Percentiles rank a stretch among this genome's conserved stretches.
Conservation (phyloP, 2,797 vertebrate genomes). For the Gambusia yucatana region DNA sequence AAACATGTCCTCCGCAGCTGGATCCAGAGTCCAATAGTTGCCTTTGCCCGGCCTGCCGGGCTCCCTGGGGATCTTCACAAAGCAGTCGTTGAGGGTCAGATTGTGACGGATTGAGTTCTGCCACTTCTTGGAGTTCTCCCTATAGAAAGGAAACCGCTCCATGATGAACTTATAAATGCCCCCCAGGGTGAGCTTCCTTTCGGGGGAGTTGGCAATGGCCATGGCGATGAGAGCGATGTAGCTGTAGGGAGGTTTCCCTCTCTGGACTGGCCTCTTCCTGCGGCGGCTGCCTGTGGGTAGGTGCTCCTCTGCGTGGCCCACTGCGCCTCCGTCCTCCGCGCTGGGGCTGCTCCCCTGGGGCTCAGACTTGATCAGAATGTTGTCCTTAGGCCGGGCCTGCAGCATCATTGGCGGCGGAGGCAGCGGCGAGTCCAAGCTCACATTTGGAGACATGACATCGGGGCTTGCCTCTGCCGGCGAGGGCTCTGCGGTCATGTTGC, state of each 20-base stretch:
- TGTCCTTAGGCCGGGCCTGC: conserved; percentile 78
- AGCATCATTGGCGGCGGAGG: conserved; percentile 72
- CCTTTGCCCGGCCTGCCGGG: conserved; percentile 92
- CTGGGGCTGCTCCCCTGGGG: conserved; percentile 78
- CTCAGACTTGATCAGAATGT: conserved; percentile 83
- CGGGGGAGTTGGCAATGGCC: conserved; percentile 95
- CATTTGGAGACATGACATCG: conserved; percentile 80
- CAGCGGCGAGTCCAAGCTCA: conserved; percentile 80
- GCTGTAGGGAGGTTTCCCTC: conserved; percentile 96
- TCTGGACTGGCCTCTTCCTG: conserved; percentile 91
- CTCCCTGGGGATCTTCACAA: conserved; percentile 92
- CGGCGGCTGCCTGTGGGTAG: conserved; percentile 83
- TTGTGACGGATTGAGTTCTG: conserved; percentile 92
- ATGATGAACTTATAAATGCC: conserved; percentile 98
- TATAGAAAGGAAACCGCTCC: conserved; percentile 96
- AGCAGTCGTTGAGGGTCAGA: conserved; percentile 91
- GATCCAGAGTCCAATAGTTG: conserved; percentile 94
- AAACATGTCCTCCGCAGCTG: conserved; percentile 94
- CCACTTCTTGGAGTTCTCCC: conserved; percentile 97
- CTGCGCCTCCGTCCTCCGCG: conserved; percentile 66
- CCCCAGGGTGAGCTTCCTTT: conserved; percentile 93
- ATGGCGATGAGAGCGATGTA: conserved; percentile 98
- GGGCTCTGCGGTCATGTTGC: conserved; percentile 89
- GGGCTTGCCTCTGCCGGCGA: conserved; percentile 85
- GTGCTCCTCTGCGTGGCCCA: conserved; percentile 79